A percentile compares a stretch with the other conserved stretches of the same genome.
Evolutionary conservation across 2,113 vertebrate genomes (phyloP).

Genomic region (Esox niger): DNA sequence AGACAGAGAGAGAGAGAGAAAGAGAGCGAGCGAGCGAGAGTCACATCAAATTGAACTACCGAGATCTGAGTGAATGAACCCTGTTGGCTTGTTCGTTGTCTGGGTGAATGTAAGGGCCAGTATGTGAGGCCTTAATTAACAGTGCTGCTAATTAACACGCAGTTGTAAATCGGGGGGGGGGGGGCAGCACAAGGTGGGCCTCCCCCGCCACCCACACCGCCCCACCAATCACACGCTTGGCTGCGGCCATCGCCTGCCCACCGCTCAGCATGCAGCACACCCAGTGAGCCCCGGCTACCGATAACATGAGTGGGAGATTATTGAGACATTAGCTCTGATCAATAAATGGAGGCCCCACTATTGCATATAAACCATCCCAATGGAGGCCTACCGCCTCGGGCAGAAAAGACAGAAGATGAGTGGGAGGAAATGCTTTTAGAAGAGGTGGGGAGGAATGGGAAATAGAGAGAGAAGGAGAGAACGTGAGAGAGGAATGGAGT

Average conservation of each 20-base stretch:
- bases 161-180: conserved; percentile 54
- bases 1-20: not conserved
- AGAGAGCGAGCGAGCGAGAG: conserved; percentile 12
- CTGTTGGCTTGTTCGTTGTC: conserved; percentile 25
- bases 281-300: conserved; percentile 18
- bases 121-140: conserved; percentile 62
- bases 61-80: conserved; percentile 52
- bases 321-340: conserved; percentile 66
- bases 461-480: not conserved
- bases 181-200: conserved; percentile 9
- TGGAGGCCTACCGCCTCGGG: conserved; percentile 54
- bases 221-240: not conserved
- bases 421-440: conserved; percentile 9
- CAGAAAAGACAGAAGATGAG: conserved; percentile 34
- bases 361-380: conserved; percentile 59
- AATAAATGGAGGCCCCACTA: conserved; percentile 57
- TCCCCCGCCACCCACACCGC: not conserved
- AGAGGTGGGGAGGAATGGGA: not conserved
- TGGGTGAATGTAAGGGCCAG: conserved; percentile 41
- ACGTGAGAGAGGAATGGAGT: too few species aligned
- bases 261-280: conserved; percentile 27
- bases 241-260: not conserved
- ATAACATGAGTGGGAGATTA: conserved; percentile 49
- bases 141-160: conserved; percentile 60
- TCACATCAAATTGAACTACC: conserved; percentile 15